Evolutionary conservation across 2,797 vertebrate species (phyloP), one percentile per base, ranked within the genome.

Genomic region (Sternotherus odoratus): DNA sequence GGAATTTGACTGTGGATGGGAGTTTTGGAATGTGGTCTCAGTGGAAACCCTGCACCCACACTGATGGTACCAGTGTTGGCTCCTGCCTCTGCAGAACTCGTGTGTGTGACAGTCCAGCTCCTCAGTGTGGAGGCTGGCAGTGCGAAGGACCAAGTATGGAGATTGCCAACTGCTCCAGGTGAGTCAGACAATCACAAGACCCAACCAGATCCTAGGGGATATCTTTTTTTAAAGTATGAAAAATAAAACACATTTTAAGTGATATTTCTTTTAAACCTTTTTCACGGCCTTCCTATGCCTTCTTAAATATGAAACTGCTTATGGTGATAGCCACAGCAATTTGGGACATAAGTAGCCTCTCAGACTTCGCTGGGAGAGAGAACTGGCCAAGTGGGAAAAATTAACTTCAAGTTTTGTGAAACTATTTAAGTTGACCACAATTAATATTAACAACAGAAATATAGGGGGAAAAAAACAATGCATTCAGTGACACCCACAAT

Each of bases 91-190:
- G 99, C 91, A 98, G 99, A 46, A 99, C 98, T 0, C 98, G 99
- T 5, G 97, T 98, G 53, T 99, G 99, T 5, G 98, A 99, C 97
- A 99, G 95, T 94, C 99, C 99, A 0, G 97, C 98, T 90, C 99
- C 99, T 8, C 99, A 98, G 94, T 99, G 99, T 63, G 99, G 99
- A 0, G 99, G 99, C 0, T 98, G 98, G 97, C 98, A 96, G 26
- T 99, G 99, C 81, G 97, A 98, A 33, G 99, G 99, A 36, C 98
- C 98, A 93, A 98, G 98, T 10, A 98, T 99, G 93, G 99, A 99
- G 97, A 99, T 99, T 23, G 98, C 99, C 91, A 99, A 99, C 98
- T 99, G 99, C 89, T 99, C 99, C 97, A 99, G 99, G 99, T 99
- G 96, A 8, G 81, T 48, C 17, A 69, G 39, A 50, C 33, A 60